A percentile compares a stretch with the other conserved stretches of the same genome.
Conservation (phyloP, 2,113 vertebrate genomes). For the Siniperca chuatsi region DNA sequence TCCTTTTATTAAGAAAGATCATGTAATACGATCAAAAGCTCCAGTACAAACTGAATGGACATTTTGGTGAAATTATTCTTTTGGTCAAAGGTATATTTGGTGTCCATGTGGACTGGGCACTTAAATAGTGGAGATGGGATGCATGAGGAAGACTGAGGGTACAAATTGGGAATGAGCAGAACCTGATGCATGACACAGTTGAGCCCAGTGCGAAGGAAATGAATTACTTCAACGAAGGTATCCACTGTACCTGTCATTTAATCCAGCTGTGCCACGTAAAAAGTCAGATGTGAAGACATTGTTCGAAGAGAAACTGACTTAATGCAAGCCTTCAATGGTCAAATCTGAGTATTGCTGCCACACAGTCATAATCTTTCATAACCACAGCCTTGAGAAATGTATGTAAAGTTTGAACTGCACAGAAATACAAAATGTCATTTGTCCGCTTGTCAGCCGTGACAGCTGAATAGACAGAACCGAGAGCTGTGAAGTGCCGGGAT, state of each 20-base stretch:
- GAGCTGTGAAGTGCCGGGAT: constrained; percentile 29
- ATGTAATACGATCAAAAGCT: no score
- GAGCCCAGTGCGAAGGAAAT: not conserved
- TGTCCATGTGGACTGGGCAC: not conserved
- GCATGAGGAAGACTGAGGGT: not conserved
- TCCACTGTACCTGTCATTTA: not conserved
- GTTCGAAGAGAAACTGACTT: not conserved
- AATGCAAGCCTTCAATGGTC: not conserved
- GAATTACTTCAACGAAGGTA: not conserved
- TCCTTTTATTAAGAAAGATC: no score
- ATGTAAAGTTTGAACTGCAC: constrained; percentile 35
- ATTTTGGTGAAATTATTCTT: no score
- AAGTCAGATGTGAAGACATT: not conserved
- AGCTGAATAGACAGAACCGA: constrained; percentile 40
- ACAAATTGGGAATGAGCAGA: not conserved
- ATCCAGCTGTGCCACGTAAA: not conserved
- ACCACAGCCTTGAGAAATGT: constrained; percentile 55
- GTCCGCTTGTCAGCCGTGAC: constrained; percentile 38
- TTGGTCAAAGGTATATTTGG: not conserved
- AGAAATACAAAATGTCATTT: constrained; percentile 48
- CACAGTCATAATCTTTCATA: constrained; percentile 35
- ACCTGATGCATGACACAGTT: not conserved
- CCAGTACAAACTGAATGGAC: no score
- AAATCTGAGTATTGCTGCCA: constrained; percentile 17
- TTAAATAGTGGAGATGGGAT: no score